These are phyloP conservation scores for Nomada hirtipes DNA, from an alignment of 2,888 invertebrate genomes.

Conservation along the genomic window DNA sequence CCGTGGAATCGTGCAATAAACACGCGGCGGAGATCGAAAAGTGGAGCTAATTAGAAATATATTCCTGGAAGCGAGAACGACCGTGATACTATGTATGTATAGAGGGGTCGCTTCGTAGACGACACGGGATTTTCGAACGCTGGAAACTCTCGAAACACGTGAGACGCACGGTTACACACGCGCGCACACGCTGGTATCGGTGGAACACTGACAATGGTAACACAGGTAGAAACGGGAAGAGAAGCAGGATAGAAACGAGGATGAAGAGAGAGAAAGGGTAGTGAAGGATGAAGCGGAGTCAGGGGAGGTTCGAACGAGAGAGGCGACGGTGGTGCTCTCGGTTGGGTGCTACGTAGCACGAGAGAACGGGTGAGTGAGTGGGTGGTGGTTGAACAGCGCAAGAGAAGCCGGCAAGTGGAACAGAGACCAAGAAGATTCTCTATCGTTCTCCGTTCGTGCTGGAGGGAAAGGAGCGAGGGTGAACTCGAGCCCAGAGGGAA, in stretches of 20 bases:
- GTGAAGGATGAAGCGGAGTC: constrained; percentile 11
- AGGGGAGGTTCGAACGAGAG: constrained; percentile 44
- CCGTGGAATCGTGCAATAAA: constrained; percentile 67
- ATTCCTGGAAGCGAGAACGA: constrained; percentile 69
- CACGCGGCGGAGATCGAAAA: constrained; percentile 72
- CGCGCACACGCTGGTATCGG: background rate
- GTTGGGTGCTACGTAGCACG: constrained; percentile 35
- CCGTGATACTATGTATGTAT: background rate
- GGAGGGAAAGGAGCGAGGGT: constrained; percentile 36
- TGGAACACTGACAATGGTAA: background rate
- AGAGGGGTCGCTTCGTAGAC: constrained; percentile 39
- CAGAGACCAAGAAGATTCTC: constrained; percentile 17
- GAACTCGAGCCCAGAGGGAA: constrained; percentile 45
- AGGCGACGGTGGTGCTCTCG: constrained; percentile 49
- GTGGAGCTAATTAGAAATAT: constrained; percentile 79
- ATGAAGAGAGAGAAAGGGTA: constrained; percentile 6
- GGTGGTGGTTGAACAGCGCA: constrained; percentile 30
- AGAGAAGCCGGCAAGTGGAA: constrained; percentile 25
- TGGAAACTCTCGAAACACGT: constrained; percentile 32
- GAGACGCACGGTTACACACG: constrained; percentile 13
- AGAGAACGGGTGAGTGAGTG: constrained; percentile 45
- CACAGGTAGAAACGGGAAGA: constrained; percentile 38
- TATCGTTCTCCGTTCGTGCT: constrained; percentile 20
- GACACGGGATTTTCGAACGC: constrained; percentile 15
- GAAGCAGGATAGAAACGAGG: background rate